Percentiles rank a stretch among this genome's conserved stretches.
These are phyloP conservation scores for Trissonchulus sp. DNA, from an alignment of 2,888 invertebrate species.

Conservation along the genomic window DNA sequence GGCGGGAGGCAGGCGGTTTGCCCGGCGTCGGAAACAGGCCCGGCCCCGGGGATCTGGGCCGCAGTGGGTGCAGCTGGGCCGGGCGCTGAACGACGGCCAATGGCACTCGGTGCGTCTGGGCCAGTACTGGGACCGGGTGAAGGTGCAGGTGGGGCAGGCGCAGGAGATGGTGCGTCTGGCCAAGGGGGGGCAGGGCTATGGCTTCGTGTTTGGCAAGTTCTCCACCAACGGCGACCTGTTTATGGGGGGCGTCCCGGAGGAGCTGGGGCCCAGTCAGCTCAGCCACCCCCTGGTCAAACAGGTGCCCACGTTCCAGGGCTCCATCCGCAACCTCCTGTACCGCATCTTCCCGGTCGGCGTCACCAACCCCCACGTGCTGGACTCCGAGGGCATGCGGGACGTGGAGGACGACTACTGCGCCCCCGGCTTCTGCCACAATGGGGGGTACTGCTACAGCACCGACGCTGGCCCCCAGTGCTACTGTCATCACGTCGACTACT, in stretches of 20 bases:
- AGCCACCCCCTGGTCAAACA: constrained; percentile 47
- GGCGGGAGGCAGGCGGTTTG: constrained; percentile 60
- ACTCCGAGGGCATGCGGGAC: constrained; percentile 57
- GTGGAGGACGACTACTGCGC: constrained; percentile 64
- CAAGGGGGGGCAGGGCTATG: constrained; percentile 58
- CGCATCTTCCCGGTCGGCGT: constrained; percentile 67
- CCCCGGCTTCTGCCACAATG: constrained; percentile 76
- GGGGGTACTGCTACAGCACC: constrained; percentile 89
- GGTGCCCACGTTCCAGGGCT: constrained; percentile 59
- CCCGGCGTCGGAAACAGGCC: constrained; percentile 71
- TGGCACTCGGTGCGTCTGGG: constrained; percentile 85
- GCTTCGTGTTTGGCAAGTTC: constrained; percentile 77
- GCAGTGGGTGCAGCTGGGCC: not conserved
- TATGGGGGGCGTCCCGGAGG: constrained; percentile 86
- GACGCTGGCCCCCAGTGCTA: constrained; percentile 91
- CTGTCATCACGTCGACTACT: constrained; percentile 83
- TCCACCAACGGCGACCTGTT: constrained; percentile 84
- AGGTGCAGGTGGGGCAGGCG: constrained; percentile 46
- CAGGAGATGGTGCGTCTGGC: constrained; percentile 59
- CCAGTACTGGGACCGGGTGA: constrained; percentile 52
- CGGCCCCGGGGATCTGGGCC: not conserved
- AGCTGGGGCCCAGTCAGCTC: constrained; percentile 43
- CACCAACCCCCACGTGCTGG: constrained; percentile 72
- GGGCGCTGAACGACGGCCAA: constrained; percentile 65
- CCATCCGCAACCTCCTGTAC: constrained; percentile 76